Conservation (phyloP, 2,888 invertebrate genomes). For the Girardia tigrina region DNA sequence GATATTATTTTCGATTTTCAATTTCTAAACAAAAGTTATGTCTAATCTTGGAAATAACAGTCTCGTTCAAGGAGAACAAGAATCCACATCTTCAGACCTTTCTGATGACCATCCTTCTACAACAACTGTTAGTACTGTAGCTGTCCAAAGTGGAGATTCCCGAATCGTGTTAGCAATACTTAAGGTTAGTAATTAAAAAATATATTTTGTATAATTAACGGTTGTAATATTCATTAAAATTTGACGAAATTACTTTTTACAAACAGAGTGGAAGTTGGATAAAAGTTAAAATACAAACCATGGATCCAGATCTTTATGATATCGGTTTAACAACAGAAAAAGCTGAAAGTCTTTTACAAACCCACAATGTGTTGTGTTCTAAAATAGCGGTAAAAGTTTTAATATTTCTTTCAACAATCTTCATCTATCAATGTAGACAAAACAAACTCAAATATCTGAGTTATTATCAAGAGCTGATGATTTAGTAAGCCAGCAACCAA, state of each 20-base stretch:
- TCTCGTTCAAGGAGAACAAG: background rate
- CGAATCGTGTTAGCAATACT: constrained; percentile 73
- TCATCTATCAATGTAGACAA: constrained; percentile 60
- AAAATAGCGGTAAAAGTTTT: constrained; percentile 61
- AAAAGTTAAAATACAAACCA: constrained; percentile 69
- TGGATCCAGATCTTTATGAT: constrained; percentile 67
- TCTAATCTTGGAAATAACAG: background rate
- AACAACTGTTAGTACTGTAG: constrained; percentile 76
- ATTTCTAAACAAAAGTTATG: background rate
- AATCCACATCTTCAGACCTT: constrained; percentile 20
- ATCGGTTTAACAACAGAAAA: constrained; percentile 65
- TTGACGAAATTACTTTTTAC: background rate
- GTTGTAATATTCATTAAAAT: background rate
- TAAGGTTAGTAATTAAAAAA: constrained; percentile 58
- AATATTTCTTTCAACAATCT: background rate
- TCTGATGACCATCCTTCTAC: constrained; percentile 42
- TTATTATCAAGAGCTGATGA: constrained; percentile 72
- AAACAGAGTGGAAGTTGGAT: constrained; percentile 68
- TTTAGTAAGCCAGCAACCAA: constrained; percentile 58
- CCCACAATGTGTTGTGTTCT: constrained; percentile 68
- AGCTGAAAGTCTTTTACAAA: constrained; percentile 61
- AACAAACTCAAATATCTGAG: constrained; percentile 75
- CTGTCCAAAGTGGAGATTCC: constrained; percentile 70
- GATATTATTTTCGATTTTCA: background rate
- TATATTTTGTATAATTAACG: background rate